phyloP scores from a whole-genome alignment of 1,140 invertebrate genomes.

The Drosophila navojoa region DNA sequence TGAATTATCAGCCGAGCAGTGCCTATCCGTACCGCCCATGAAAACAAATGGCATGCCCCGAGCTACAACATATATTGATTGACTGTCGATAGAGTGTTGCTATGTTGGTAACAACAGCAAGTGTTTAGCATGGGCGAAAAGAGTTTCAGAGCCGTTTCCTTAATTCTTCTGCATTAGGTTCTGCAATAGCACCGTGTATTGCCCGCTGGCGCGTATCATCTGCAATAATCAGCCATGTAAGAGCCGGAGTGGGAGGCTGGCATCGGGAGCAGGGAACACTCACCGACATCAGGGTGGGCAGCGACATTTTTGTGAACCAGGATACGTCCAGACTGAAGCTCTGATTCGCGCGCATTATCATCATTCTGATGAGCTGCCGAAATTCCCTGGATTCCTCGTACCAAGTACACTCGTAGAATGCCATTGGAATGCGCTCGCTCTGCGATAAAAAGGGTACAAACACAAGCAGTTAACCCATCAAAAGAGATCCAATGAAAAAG shows the following conservation, averaged over 20 bases:
- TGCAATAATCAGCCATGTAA: conserved; percentile 56
- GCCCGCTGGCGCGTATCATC: conserved; percentile 74
- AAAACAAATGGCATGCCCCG: conserved; percentile 57
- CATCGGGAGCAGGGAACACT: conserved; percentile 20
- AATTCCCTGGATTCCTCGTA: conserved; percentile 67
- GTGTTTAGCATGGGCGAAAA: background rate
- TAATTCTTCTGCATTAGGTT: conserved; percentile 66
- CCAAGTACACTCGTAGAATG: conserved; percentile 69
- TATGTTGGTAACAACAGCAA: too few species aligned
- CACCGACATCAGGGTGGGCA: conserved; percentile 76
- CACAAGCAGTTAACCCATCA: conserved; percentile 1
- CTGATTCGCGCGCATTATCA: conserved; percentile 71
- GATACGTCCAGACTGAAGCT: conserved; percentile 69
- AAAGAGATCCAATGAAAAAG: background rate
- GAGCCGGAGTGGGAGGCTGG: background rate
- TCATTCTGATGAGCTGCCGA: conserved; percentile 69
- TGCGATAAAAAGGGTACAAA: conserved; percentile 22
- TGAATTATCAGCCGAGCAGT: conserved; percentile 47
- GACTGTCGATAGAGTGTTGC: conserved; percentile 10
- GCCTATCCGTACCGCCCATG: conserved; percentile 25
- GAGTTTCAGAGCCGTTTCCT: conserved; percentile 12
- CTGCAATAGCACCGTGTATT: conserved; percentile 72
- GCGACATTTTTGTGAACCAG: conserved; percentile 73
- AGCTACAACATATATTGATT: conserved; percentile 32
- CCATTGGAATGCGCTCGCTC: conserved; percentile 66